These are phyloP conservation scores for Cotesia glomerata DNA, from an alignment of 1,140 invertebrate species.

Conservation along the genomic window DNA sequence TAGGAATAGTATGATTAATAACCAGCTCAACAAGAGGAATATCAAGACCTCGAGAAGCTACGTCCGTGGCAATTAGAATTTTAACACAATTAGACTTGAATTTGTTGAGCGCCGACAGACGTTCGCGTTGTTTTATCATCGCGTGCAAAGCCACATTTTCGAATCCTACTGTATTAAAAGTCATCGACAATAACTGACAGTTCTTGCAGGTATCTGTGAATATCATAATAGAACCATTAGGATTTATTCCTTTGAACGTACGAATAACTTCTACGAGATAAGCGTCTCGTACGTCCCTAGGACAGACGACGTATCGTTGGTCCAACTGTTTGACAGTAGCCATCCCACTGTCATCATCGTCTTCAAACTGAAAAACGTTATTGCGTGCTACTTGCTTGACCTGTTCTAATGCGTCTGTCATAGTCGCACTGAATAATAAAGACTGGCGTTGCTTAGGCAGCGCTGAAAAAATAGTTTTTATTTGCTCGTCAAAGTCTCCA, in stretches of 20 bases:
- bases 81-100: constrained; percentile 87
- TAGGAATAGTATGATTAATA: constrained; percentile 92
- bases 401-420: constrained; percentile 83
- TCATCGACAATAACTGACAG: constrained; percentile 85
- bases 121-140: constrained; percentile 82
- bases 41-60: constrained; percentile 91
- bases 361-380: constrained; percentile 65
- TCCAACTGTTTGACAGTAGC: constrained; percentile 87
- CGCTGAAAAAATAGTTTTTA: constrained; percentile 81
- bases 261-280: constrained; percentile 90
- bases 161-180: constrained; percentile 84
- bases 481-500: constrained; percentile 80
- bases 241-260: constrained; percentile 74
- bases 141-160: constrained; percentile 86
- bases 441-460: constrained; percentile 84
- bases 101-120: constrained; percentile 77
- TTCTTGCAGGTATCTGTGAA: constrained; percentile 94
- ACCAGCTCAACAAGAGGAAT: constrained; percentile 90
- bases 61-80: constrained; percentile 95
- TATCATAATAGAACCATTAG: constrained; percentile 85
- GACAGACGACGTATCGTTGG: constrained; percentile 90
- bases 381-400: constrained; percentile 71
- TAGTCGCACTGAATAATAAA: constrained; percentile 94
- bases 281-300: constrained; percentile 89
- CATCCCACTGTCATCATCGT: constrained; percentile 68